Evolutionary conservation across 2,797 vertebrate species (phyloP), one percentile per base, ranked within the genome.

Genomic region (Halcyon chelicuti): DNA sequence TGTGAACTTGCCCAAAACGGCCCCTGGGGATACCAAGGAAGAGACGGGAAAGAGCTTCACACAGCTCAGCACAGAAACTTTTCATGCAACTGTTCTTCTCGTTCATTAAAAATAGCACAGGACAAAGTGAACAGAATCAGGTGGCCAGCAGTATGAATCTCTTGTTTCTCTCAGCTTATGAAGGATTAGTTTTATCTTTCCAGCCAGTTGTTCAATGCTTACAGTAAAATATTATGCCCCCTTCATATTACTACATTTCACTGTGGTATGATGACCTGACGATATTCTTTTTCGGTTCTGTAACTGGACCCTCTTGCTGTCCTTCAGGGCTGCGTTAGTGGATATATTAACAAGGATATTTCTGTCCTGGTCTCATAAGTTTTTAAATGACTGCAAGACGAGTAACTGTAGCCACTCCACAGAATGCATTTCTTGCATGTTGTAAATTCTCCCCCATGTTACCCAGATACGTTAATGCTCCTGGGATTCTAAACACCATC

Each of bases 1-100:
- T 99, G 95, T 99, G 98, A 58, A 99, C 99, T 97, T 99, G 98
- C 86, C 99, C 99, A 90, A 99, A 99, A 54, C 98, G 98, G 12
- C 99, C 99, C 95, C 99, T 99, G 96, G 51, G 62, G 95, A 89
- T 51, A 96, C 52, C 96, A 83, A 95, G 10, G 10, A 79, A 22
- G 57, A 82, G 57, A 63, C 5, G 67, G 83, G 91, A 87, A 88
- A 92, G 9, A 2, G 63, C 76, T 92, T 65, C 88, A 74, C 55
- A 42, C 26, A 51, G 79, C 70, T 78, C 61, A 31, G 26, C 1
- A 3, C 82, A 72, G 88, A 67, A 75, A 60, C 57, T 80, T 54
- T 47, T 86, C 86, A 84, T 86, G 58, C 57, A 54, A 90, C 96
- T 96, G 95, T 95, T 97, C 96, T 97, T 97, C 97, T 84, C 93